Percentiles rank a stretch among this genome's conserved stretches.
Evolutionary conservation across 2,888 invertebrate species (phyloP).

Genomic region (Neuroscelio doddi): DNA sequence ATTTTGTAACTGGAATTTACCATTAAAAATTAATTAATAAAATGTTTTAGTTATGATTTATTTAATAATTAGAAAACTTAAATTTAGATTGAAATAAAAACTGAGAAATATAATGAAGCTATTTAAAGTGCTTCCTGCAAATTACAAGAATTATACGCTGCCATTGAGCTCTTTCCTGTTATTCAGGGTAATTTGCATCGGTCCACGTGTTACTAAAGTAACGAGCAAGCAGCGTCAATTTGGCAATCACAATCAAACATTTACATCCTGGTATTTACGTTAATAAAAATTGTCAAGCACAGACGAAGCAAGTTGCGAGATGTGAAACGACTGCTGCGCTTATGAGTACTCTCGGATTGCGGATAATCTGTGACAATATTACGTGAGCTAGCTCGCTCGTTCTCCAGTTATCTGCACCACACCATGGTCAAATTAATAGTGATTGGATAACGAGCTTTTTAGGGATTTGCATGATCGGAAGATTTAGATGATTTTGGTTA

Average conservation of each 20-base stretch:
- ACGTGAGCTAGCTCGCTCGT: slow-evolving; percentile 36
- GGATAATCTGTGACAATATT: slow-evolving; percentile 29
- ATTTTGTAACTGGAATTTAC: too few relatives aligned
- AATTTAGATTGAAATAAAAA: slow-evolving; percentile 22
- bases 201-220: slow-evolving; percentile 43
- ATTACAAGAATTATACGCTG: slow-evolving; percentile 43
- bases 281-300: slow-evolving; percentile 34
- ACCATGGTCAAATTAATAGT: slow-evolving; percentile 38
- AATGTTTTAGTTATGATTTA: too few relatives aligned
- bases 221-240: slow-evolving; percentile 39
- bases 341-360: slow-evolving; percentile 42
- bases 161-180: slow-evolving; percentile 47
- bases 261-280: slow-evolving; percentile 44
- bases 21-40: too few relatives aligned
- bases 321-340: slow-evolving; percentile 30
- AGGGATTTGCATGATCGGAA: not conserved
- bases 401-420: slow-evolving; percentile 27
- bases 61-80: too few relatives aligned
- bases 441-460: slow-evolving; percentile 7
- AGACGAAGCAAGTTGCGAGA: slow-evolving; percentile 22
- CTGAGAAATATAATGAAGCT: slow-evolving; percentile 24
- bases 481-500: not conserved
- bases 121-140: slow-evolving; percentile 39
- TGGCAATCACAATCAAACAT: slow-evolving; percentile 46
- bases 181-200: slow-evolving; percentile 45